Conservation (phyloP, 1,140 invertebrate genomes). For the Leptinotarsa undecemlineata region DNA sequence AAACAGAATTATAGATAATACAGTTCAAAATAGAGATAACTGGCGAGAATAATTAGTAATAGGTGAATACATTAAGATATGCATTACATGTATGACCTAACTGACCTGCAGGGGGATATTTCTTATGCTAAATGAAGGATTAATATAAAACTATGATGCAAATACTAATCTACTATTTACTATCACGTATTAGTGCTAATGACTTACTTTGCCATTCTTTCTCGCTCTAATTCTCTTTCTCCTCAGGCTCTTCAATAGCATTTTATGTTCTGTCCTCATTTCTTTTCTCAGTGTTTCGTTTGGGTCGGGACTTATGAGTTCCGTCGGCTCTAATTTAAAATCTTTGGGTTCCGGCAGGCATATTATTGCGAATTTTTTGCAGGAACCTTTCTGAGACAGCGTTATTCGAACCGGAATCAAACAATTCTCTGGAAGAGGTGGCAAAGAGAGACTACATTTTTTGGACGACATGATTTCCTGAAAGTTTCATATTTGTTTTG, state of each 20-base stretch:
- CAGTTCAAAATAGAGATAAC: no score
- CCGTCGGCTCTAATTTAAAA: conserved; percentile 59
- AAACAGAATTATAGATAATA: no score
- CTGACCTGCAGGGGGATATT: no score
- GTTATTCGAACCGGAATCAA: conserved; percentile 62
- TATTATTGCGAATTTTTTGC: conserved; percentile 64
- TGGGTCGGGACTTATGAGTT: conserved; percentile 63
- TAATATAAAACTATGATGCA: no score
- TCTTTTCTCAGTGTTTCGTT: conserved; percentile 62
- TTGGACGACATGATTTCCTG: conserved; percentile 30
- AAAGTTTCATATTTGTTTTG: background rate
- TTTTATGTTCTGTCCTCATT: conserved; percentile 63
- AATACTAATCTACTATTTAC: no score
- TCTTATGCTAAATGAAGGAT: no score
- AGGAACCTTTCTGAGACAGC: conserved; percentile 56
- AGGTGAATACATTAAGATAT: no score
- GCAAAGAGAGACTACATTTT: conserved; percentile 27
- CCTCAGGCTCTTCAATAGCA: conserved; percentile 63
- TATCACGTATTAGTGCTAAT: no score
- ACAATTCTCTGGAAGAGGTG: conserved; percentile 47
- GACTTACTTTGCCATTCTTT: conserved; percentile 46
- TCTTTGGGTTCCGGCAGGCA: conserved; percentile 67
- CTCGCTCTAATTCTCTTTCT: conserved; percentile 61
- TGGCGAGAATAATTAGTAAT: no score
- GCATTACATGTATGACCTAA: no score